phyloP scores from a whole-genome alignment of 2,797 vertebrate genomes.

The Siniperca scherzeri region DNA sequence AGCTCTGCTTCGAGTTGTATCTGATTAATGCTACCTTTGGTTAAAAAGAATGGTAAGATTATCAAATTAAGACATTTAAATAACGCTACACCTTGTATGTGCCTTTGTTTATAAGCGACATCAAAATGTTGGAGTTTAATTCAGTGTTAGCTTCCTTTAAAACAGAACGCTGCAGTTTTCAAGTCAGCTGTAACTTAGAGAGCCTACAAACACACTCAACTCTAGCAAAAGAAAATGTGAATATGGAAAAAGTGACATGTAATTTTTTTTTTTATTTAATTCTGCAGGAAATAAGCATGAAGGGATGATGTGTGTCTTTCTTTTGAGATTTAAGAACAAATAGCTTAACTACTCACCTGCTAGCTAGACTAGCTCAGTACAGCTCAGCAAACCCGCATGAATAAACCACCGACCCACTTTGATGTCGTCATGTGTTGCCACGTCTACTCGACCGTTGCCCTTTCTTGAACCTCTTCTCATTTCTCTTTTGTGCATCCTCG shows the following conservation, averaged over 20 bases:
- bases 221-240: rapidly evolving
- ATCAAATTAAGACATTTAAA: background rate
- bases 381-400: constrained; percentile 31
- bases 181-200: background rate
- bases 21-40: background rate
- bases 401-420: constrained; percentile 65
- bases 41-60: no score
- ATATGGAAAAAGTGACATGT: rapidly evolving
- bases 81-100: background rate
- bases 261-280: no score
- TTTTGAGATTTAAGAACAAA: background rate
- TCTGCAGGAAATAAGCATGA: rapidly evolving
- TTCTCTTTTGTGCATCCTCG: no score
- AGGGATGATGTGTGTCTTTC: rapidly evolving
- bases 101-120: background rate
- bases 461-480: no score
- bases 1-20: background rate
- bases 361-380: constrained; percentile 48
- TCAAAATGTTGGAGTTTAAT: background rate
- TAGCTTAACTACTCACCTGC: constrained; percentile 60
- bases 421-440: constrained; percentile 84
- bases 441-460: constrained; percentile 70
- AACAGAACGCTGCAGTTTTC: background rate
- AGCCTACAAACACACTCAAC: constrained; percentile 8
- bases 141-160: constrained; percentile 18